Evolutionary conservation across 92 coral and sea anemone species (phyloP), one percentile per base, ranked within the genome.

Genomic region (Siderastrea radians): DNA sequence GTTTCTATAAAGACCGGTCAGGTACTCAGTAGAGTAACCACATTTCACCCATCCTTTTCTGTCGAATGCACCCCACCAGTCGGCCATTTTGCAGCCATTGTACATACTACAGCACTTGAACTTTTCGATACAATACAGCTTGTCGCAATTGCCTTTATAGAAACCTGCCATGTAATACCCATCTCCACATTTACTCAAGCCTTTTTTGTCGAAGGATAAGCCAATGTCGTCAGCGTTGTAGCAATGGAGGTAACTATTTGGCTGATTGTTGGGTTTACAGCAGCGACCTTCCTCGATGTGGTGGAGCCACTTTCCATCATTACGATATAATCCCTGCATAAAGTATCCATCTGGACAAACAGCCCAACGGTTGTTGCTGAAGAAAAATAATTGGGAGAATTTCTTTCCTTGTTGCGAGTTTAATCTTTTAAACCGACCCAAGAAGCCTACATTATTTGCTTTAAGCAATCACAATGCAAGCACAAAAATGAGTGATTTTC

Each of bases 91-190:
- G 59, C 84, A 79, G n/a, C 93, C 69, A 69, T 90, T 74, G 26
- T 76, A 64, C 92, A 92, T 92, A 65, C 79, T 88, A 69, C 95
- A 92, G 79, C 93, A 92, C 48, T 90, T 89, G 86, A 92, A 85
- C 62, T 71, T 26, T 47, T 92, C 95, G 61, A 92, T 87, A 17
- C 90, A 85, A 51, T 68, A 74, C 73, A 92, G 47, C 72, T 51
- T 82, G 73, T 92, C 93, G 49, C 95, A 91, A 52, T 80, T 64
- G 1, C 90, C 83, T 57, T 90, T 81, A 66, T 92, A 92, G 68
- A 92, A 48, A 15, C 95, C 90, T 6, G 90, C 46, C 86, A 92
- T 79, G 78, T 70, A 92, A 80, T 92, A 89, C 5, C 83, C 93
- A 47, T 54, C 83, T 5, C 11, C 86, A 38, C 98, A 94, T 51